Conservation (phyloP, 2,113 vertebrate species). For the Shinisaurus crocodilurus region DNA sequence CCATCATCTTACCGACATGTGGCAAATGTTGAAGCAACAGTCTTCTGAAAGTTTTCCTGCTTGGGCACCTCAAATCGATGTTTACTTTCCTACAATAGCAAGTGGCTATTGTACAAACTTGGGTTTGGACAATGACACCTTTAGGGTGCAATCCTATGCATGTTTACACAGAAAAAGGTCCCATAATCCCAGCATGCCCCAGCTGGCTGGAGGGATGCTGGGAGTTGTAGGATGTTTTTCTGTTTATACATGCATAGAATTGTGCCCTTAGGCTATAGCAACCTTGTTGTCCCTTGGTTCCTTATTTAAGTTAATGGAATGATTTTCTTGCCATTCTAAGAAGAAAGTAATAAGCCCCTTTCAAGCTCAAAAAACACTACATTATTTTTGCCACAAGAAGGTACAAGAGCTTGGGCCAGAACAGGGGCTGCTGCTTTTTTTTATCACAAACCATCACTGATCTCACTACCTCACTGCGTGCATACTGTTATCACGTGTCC, state of each 20-base stretch:
- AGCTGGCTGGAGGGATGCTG: too few species aligned
- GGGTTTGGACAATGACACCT: not conserved
- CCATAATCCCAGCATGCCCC: too few species aligned
- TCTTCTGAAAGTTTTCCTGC: not conserved
- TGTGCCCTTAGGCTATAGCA: not conserved
- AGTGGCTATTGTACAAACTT: not conserved
- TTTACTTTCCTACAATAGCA: not conserved
- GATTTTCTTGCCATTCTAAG: not conserved
- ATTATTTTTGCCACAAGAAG: not conserved
- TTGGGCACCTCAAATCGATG: not conserved
- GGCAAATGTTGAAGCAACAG: not conserved
- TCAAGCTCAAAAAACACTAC: not conserved
- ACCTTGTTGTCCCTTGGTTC: not conserved
- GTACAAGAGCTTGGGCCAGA: not conserved
- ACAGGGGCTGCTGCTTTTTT: not conserved
- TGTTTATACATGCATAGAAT: too few species aligned
- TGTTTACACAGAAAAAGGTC: too few species aligned
- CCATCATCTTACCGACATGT: not conserved
- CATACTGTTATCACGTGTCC: not conserved
- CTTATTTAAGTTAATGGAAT: not conserved
- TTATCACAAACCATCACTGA: not conserved
- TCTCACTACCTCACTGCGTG: not conserved
- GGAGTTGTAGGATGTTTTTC: too few species aligned
- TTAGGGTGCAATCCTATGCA: not conserved
- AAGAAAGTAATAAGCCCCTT: not conserved